phyloP scores from a whole-genome alignment of 2,797 vertebrate species.

The Botia almorhae region DNA sequence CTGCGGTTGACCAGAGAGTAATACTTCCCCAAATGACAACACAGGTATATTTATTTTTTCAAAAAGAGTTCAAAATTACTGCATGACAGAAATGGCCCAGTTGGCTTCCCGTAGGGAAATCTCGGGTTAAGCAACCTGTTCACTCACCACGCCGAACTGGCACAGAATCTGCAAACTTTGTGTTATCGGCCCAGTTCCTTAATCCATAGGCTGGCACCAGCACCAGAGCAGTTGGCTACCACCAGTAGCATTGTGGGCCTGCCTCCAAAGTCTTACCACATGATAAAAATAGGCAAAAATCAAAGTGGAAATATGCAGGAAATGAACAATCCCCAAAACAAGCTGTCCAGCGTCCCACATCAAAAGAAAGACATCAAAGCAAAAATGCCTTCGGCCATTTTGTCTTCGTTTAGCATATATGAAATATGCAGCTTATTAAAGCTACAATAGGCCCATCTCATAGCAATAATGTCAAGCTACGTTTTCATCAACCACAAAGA shows the following conservation, averaged over 20 bases:
- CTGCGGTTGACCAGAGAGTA: neutral
- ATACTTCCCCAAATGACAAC: neutral
- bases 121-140: neutral
- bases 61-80: neutral
- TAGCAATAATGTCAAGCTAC: slow-evolving; percentile 27
- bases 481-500: slow-evolving; percentile 36
- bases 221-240: neutral
- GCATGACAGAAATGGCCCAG: neutral
- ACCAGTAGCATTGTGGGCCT: neutral
- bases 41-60: neutral
- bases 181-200: neutral
- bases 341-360: neutral
- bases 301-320: neutral
- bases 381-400: neutral
- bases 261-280: slow-evolving; percentile 1
- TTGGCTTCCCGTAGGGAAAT: neutral
- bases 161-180: neutral
- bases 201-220: neutral
- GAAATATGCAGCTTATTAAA: slow-evolving; percentile 44
- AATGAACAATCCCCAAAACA: neutral
- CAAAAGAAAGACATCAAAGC: slow-evolving; percentile 7
- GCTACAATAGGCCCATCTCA: slow-evolving; percentile 31
- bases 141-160: neutral
- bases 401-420: neutral
- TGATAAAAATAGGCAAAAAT: slow-evolving; percentile 20